These are phyloP conservation scores for Cataglyphis albicans DNA, from an alignment of 2,888 invertebrate species.

Conservation along the genomic window DNA sequence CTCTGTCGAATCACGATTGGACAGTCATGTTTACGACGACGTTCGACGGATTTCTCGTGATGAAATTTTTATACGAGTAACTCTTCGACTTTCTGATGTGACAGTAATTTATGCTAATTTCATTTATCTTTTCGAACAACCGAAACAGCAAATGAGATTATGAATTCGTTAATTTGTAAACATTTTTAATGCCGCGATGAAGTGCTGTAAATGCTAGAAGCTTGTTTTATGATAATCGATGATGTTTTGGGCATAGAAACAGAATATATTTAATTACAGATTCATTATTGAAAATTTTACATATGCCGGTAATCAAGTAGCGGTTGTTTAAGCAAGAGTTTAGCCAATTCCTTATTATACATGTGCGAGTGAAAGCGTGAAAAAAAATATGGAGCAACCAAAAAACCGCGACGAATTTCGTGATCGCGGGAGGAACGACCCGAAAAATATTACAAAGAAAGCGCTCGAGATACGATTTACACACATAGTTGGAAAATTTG, in stretches of 20 bases:
- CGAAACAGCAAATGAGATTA: not conserved
- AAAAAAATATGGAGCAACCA: constrained; percentile 18
- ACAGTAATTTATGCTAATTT: constrained; percentile 28
- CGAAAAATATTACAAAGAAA: not conserved
- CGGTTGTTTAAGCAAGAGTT: not conserved
- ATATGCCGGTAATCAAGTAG: not conserved
- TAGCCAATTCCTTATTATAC: no score
- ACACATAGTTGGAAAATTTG: no score
- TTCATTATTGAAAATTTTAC: not conserved
- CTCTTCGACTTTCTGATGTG: not conserved
- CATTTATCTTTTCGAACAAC: constrained; percentile 2
- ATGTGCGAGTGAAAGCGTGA: not conserved
- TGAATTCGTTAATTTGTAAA: not conserved
- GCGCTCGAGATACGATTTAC: constrained; percentile 7
- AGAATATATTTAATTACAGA: not conserved
- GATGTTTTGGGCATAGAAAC: not conserved
- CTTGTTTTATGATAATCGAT: not conserved
- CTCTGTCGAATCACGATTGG: not conserved
- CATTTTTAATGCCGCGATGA: not conserved
- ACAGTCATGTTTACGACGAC: not conserved
- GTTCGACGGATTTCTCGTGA: not conserved
- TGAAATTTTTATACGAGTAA: not conserved
- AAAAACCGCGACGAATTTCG: not conserved
- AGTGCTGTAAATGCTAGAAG: not conserved
- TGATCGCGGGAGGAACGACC: not conserved